A percentile compares a stretch with the other conserved stretches of the same genome.
phyloP scores from a whole-genome alignment of 23 tunicate species.

The Clavelina lepadiformis region DNA sequence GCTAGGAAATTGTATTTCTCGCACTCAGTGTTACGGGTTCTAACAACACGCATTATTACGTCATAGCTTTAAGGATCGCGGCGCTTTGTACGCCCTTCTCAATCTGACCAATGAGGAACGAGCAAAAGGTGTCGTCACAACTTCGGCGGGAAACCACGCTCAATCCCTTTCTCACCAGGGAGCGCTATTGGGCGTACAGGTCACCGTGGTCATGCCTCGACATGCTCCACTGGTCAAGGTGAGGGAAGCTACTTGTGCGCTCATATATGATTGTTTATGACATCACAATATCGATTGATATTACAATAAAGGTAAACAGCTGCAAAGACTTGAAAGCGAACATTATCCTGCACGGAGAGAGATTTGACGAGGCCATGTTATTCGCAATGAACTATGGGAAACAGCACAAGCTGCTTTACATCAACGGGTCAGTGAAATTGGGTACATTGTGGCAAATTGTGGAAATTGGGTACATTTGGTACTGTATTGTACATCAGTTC shows the following conservation, averaged over 20 bases:
- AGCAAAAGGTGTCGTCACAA: slow-evolving; percentile 77
- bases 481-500: too few relatives aligned
- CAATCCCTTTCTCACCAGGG: slow-evolving; percentile 97
- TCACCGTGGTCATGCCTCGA: slow-evolving; percentile 94
- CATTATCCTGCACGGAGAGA: slow-evolving; percentile 59
- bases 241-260: too few relatives aligned
- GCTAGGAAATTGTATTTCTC: background rate
- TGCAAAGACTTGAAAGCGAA: slow-evolving; percentile 70
- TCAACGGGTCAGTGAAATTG: slow-evolving; percentile 48
- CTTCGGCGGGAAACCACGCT: slow-evolving; percentile 99
- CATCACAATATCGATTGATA: too few relatives aligned
- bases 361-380: slow-evolving; percentile 69
- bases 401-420: slow-evolving; percentile 48
- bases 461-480: too few relatives aligned
- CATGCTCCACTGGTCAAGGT: slow-evolving; percentile 98
- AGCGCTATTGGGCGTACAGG: slow-evolving; percentile 70
- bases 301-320: slow-evolving; percentile 30
- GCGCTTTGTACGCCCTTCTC: slow-evolving; percentile 76
- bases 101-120: slow-evolving; percentile 69
- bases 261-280: too few relatives aligned
- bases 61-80: slow-evolving; percentile 93
- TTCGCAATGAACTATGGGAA: slow-evolving; percentile 56
- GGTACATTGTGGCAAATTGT: too few relatives aligned
- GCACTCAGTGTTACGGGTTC: background rate
- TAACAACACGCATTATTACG: background rate